Evolutionary conservation across 1,140 invertebrate species (phyloP), one percentile per base, ranked within the genome.

Genomic region (Pseudomyrmex flavicornis): DNA sequence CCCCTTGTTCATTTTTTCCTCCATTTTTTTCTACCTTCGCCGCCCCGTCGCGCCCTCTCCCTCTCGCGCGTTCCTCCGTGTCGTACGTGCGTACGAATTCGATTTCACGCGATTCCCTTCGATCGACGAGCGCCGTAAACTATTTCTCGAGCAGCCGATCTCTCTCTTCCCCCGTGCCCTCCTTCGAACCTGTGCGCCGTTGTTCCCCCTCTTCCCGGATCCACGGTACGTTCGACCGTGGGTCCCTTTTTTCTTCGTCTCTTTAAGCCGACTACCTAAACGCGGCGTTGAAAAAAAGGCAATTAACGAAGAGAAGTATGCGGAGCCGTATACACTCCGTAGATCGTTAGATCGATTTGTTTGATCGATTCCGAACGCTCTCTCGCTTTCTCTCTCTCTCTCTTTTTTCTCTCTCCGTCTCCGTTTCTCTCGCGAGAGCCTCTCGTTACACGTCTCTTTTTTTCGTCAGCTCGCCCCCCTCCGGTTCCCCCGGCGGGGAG

Each of bases 81-180:
- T 86, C 87, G 85, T 89, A 89, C 88, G 88, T 89, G 88, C 88
- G 87, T 89, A 86, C 80, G 82, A 89, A 89, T 89, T 89, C 88
- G 88, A 89, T 89, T 89, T 89, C 88, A 89, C 87, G 88, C 88
- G 87, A 89, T 89, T 89, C 82, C 87, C 70, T 88, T 89, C 82
- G 87, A 89, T 89, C 87, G 73, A 46, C 13, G 66, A 63, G 20
- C 85, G 80, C 56, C 85, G 73, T 79, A 88, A 89, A 89, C 88
- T 88, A 86, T 88, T 88, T 70, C 76, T 80, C 86, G 66, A 63
- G 44, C 66, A 74, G 68, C 26, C 80, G 85, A 87, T 86, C 62
- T 46, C 85, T 61, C 85, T 61, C 52, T 20, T 66, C 35, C 35
- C 35, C 35, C 5, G 35, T 59, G 20, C 69, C 17, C 76, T 66